phyloP scores from a whole-genome alignment of 2,113 vertebrate genomes.

The Pavo muticus region DNA sequence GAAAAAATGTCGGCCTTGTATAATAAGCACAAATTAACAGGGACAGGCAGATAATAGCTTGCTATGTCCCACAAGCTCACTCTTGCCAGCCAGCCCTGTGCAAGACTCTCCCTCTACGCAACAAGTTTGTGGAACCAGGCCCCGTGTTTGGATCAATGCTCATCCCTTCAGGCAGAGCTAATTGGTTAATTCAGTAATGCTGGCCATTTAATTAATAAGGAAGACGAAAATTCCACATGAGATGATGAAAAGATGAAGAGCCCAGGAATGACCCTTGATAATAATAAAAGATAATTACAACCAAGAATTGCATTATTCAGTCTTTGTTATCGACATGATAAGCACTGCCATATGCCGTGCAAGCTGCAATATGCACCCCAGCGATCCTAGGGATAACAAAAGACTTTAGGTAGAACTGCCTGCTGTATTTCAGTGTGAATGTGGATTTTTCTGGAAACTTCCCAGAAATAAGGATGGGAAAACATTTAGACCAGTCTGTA shows the following conservation, averaged over 20 bases:
- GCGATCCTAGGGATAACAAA: neutral
- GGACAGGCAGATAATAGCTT: neutral
- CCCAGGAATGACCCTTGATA: constrained; percentile 54
- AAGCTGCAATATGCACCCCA: constrained; percentile 47
- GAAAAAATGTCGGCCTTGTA: neutral
- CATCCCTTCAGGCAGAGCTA: constrained; percentile 50
- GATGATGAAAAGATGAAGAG: constrained; percentile 62
- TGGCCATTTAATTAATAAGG: constrained; percentile 70
- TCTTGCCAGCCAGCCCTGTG: neutral
- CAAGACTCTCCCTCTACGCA: neutral
- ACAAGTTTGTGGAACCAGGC: constrained; percentile 33
- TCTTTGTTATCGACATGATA: constrained; percentile 50
- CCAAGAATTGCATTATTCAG: constrained; percentile 56
- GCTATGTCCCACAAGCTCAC: neutral
- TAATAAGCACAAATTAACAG: constrained; percentile 14
- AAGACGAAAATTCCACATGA: constrained; percentile 48
- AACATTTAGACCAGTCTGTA: neutral
- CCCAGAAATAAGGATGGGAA: neutral
- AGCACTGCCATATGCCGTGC: constrained; percentile 64
- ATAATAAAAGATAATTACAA: constrained; percentile 68
- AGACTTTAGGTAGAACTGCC: neutral
- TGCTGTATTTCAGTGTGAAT: neutral
- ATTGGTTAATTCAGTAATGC: constrained; percentile 58
- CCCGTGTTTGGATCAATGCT: constrained; percentile 39
- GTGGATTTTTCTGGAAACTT: neutral